Percentiles rank a stretch among this genome's conserved stretches.
Evolutionary conservation across 2,113 vertebrate species (phyloP).

Genomic region (Hiodon alosoides): DNA sequence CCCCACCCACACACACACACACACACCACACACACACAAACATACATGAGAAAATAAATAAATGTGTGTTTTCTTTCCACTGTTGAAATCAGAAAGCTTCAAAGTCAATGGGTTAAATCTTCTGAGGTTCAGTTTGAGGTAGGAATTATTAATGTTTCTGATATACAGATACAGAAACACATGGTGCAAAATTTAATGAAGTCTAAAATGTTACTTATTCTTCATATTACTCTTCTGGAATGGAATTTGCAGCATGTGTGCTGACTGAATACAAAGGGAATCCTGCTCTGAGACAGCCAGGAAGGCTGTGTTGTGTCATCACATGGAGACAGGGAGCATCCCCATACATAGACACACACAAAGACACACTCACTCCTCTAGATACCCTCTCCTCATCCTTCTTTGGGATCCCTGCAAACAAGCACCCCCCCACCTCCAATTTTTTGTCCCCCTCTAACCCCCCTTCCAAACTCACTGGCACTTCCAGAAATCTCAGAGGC

Average conservation of each 20-base stretch:
- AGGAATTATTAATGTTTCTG: neutral
- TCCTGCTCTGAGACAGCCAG: neutral
- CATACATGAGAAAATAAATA: too few relatives aligned
- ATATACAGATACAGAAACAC: neutral
- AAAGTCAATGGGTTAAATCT: too few relatives aligned
- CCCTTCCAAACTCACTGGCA: slow-evolving; percentile 63
- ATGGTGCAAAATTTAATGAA: neutral
- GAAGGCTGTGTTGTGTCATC: slow-evolving; percentile 6
- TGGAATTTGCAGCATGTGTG: too few relatives aligned
- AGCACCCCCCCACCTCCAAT: slow-evolving; percentile 35
- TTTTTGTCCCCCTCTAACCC: slow-evolving; percentile 29
- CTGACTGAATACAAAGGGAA: neutral
- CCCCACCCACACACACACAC: too few relatives aligned
- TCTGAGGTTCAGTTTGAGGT: too few relatives aligned
- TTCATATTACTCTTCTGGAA: too few relatives aligned
- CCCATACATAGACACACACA: slow-evolving; percentile 22
- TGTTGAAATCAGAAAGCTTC: too few relatives aligned
- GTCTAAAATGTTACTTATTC: neutral
- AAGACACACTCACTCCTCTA: slow-evolving; percentile 35
- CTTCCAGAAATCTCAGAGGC: slow-evolving; percentile 67
- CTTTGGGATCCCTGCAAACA: slow-evolving; percentile 38
- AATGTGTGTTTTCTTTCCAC: too few relatives aligned
- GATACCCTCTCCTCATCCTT: slow-evolving; percentile 31
- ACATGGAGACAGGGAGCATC: slow-evolving; percentile 2
- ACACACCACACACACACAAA: too few relatives aligned